Evolutionary conservation across 2,797 vertebrate species (phyloP), one percentile per base, ranked within the genome.

Genomic region (Petrocephalus sullivani): DNA sequence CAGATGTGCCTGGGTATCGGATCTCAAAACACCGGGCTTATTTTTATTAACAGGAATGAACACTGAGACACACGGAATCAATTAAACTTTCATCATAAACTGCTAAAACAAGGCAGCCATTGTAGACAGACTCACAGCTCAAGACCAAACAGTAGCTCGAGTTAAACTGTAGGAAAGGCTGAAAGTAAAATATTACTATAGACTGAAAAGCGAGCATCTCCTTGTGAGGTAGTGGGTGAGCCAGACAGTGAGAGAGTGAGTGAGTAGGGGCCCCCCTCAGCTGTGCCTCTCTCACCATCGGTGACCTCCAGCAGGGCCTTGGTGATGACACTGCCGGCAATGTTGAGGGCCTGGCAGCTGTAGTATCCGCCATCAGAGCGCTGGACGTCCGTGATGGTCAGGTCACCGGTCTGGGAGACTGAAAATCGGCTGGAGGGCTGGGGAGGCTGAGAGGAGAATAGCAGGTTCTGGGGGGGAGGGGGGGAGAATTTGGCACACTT

Each of bases 281-380:
- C 19, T 2, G 14, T 46, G 33, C 1, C 8, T 21, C 89, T 89
- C 94, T 96, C 96, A 99, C 98, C 98, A 91, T 99, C 98, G 2
- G 98, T 99, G 91, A 99, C 98, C 95, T 99, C 98, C 91, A 99
- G 95, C 92, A 98, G 96, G 75, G 98, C 98, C 93, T 99, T 99
- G 93, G 98, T 99, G 94, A 98, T 99, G 92, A 99, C 99, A 88
- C 98, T 99, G 92, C 98, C 98, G 0, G 98, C 98, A 87, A 99
- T 98, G 94, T 99, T 99, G 90, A 99, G 96, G 58, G 98, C 99
- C 95, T 99, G 98, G 95, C 98, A 99, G 94, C 98, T 99, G 90
- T 99, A 99, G 92, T 97, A 98, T 0, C 98, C 98, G 91, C 97
- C 94, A 90, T 99, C 98, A 61, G 97, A 97, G 90, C 97, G 95